Evolutionary conservation across 1,140 invertebrate species (phyloP), one percentile per base, ranked within the genome.

Genomic region (Solenopsis fugax): DNA sequence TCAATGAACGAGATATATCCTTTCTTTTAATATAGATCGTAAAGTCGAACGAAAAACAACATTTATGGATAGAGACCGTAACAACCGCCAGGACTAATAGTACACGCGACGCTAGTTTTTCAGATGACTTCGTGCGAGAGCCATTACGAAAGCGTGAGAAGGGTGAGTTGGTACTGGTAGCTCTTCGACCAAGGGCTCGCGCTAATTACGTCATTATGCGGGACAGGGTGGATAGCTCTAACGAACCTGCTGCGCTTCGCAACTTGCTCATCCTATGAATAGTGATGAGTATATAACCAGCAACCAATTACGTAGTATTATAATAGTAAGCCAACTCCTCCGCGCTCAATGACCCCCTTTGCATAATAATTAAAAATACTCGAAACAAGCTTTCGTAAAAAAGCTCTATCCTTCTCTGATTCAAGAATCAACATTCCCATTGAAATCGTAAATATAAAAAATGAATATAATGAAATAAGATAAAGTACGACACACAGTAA

Each of bases 141-240:
- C 85, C 89, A 91, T 91, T 91, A 89, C 80, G 76, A 89, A 91
- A 91, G 85, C 90, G 90, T 91, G 90, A 91, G 90, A 91, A 91
- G 89, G 89, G 90, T 87, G 89, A 90, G 89, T 85, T 45, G 72
- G 58, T 89, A 45, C 88, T 85, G 77, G 89, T 91, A 91, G 88
- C 90, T 87, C 86, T 88, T 67, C 13, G 80, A 54, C 73, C 67
- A 87, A 77, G 87, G 90, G 88, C 76, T 88, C 88, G 89, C 88
- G 88, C 92, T 94, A 94, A 94, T 95, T 94, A 94, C 93, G 87
- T 93, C 92, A 94, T 95, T 94, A 94, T 94, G 89, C 92, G 91
- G 90, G 88, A 91, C 88, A 89, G 87, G 85, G 91, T 90, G 88
- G 88, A 88, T 75, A 73, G 88, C 86, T 89, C 91, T 93, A 94